phyloP scores from a whole-genome alignment of 2,797 vertebrate genomes.

The Acipenser ruthenus region DNA sequence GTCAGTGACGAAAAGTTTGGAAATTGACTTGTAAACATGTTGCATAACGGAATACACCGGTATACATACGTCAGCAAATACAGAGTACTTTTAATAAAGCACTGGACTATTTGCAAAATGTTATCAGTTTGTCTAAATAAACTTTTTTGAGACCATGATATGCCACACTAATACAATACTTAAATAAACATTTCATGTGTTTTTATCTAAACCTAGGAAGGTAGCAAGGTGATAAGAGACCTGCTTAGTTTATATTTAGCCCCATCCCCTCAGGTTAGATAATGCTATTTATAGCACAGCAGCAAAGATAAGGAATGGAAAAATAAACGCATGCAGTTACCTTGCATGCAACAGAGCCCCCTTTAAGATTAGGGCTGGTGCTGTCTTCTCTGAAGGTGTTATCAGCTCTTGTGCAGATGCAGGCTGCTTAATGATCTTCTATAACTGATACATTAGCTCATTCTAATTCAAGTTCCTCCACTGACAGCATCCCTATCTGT shows the following conservation, averaged over 20 bases:
- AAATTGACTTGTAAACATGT: too few species aligned
- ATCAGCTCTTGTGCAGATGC: slow-evolving; percentile 2
- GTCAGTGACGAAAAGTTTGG: too few species aligned
- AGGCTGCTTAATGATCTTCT: not conserved
- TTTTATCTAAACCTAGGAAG: too few species aligned
- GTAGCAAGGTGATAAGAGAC: too few species aligned
- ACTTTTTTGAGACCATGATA: too few species aligned
- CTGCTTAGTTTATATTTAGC: slow-evolving; percentile 10
- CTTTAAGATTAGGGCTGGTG: slow-evolving; percentile 2
- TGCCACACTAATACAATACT: too few species aligned
- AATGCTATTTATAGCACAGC: slow-evolving; percentile 23
- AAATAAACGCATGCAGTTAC: slow-evolving; percentile 8
- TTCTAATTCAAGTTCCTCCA: not conserved
- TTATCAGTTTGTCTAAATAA: too few species aligned
- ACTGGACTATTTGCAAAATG: too few species aligned
- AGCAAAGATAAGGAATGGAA: slow-evolving; percentile 15
- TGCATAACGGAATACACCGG: too few species aligned
- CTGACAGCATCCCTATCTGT: not conserved
- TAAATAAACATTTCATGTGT: too few species aligned
- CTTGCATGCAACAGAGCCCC: not conserved
- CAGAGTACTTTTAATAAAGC: too few species aligned
- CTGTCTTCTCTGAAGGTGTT: not conserved
- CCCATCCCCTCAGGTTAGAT: slow-evolving; percentile 13
- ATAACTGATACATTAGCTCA: not conserved
- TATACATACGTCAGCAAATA: too few species aligned